These are phyloP conservation scores for Leptinotarsa peninsularis DNA, from an alignment of 2,888 invertebrate species.

Conservation along the genomic window DNA sequence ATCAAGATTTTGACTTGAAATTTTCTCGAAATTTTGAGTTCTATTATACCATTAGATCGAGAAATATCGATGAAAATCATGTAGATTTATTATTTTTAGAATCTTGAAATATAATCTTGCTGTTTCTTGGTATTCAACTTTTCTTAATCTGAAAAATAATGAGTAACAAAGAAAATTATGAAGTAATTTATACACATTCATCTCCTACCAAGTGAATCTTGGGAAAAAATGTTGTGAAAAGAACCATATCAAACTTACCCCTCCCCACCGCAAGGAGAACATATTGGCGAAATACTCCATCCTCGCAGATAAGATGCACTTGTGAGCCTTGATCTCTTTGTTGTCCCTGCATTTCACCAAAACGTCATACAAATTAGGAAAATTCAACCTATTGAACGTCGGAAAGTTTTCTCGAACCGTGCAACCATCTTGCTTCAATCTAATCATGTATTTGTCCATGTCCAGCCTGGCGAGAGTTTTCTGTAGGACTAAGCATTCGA, in stretches of 20 bases:
- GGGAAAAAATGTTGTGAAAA: background rate
- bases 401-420: slow-evolving; percentile 36
- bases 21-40: too few species aligned
- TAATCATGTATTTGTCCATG: slow-evolving; percentile 51
- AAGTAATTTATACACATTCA: too few species aligned
- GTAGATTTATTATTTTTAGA: too few species aligned
- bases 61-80: too few species aligned
- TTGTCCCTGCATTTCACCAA: slow-evolving; percentile 61
- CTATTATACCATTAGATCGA: too few species aligned
- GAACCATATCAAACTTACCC: slow-evolving; percentile 66
- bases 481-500: slow-evolving; percentile 69
- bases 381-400: slow-evolving; percentile 47
- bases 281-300: slow-evolving; percentile 89
- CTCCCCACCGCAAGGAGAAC: slow-evolving; percentile 84
- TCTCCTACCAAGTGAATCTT: too few species aligned
- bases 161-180: too few species aligned
- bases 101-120: too few species aligned
- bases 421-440: slow-evolving; percentile 43
- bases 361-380: slow-evolving; percentile 62
- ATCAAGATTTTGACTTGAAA: too few species aligned
- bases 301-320: slow-evolving; percentile 82
- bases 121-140: too few species aligned
- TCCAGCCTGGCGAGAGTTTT: slow-evolving; percentile 68
- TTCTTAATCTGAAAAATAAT: too few species aligned
- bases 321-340: slow-evolving; percentile 75